Base-by-base conservation (phyloP, 2,888 invertebrate genomes). In the Galeopsomyia nigrocyanea region DNA sequence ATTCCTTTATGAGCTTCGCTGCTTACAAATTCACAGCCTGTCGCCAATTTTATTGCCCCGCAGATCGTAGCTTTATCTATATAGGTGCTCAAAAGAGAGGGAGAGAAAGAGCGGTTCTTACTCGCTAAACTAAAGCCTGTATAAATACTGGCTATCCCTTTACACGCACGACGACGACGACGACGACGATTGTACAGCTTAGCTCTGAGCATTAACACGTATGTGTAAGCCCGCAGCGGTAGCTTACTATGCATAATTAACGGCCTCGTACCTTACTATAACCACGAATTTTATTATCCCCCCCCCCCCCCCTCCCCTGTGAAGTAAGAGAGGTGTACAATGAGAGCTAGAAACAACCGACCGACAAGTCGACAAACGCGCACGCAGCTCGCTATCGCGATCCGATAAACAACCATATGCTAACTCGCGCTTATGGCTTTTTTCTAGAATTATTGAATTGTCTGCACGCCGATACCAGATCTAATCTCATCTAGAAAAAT, bases 21-120 rank as follows among this genome's bases (percentile, higher is more conserved):
- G 39, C 82, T 84, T 82, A 80, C 83, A 82, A 82, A 82, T 83
- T 83, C 82, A 82, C 82, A 79, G 80, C 81, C 82, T 80, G 82
- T 80, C 83, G 80, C 80, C 82, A 80, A 83, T 83, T 83, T 83
- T 83, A 83, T 82, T 82, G 81, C 82, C 76, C 76, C 75, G 70
- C 76, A 78, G 80, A 81, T 81, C 80, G 81, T 79, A 78, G 78
- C 78, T 77, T 75, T 76, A 78, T 80, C 79, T 79, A 78, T 80
- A 39, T 39, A 10, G 39, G 78, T 77, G 78, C 75, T 62, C 75
- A 78, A 77, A 80, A 76, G 74, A 76, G 74, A 76, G 73, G 69
- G 60, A 39, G 39, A 3, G 39, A 39, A 7, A 39, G 39, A 39
- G 39, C 13, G 13, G 10, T 1, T 39, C 10, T 26, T 26, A 26